Conservation (phyloP, 2,888 invertebrate species). For the Xylophagus ater region DNA sequence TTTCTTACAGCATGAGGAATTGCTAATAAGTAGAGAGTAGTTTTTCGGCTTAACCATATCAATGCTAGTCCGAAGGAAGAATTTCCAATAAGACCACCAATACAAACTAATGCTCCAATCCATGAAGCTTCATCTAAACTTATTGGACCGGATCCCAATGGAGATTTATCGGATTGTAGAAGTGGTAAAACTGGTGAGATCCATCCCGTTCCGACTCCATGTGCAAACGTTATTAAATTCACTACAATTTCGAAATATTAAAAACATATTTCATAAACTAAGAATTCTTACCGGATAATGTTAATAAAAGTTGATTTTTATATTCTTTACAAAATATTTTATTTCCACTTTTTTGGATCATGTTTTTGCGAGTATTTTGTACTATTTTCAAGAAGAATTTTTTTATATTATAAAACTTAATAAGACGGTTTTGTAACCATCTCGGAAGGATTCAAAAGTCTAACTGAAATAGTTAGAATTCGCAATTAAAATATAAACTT, state of each 20-base stretch:
- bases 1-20: constrained; percentile 31
- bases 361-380: no score
- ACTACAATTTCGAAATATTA: neutral
- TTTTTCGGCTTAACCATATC: constrained; percentile 30
- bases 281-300: constrained; percentile 4
- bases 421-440: no score
- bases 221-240: constrained; percentile 7
- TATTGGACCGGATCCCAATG: constrained; percentile 13
- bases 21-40: constrained; percentile 27
- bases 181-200: constrained; percentile 28
- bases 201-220: constrained; percentile 25
- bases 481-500: no score
- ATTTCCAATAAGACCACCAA: constrained; percentile 32
- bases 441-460: no score
- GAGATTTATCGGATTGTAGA: constrained; percentile 22
- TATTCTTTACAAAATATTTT: constrained; percentile 1
- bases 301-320: constrained; percentile 7
- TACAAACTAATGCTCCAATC: constrained; percentile 29
- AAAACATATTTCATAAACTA: neutral
- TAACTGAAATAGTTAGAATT: no score
- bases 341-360: neutral
- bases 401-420: no score
- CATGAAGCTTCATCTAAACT: constrained; percentile 31
- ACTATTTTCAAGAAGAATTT: no score
- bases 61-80: constrained; percentile 26